Conservation (phyloP, 64 coral and sea anemone species). For the Montipora efflorescens region DNA sequence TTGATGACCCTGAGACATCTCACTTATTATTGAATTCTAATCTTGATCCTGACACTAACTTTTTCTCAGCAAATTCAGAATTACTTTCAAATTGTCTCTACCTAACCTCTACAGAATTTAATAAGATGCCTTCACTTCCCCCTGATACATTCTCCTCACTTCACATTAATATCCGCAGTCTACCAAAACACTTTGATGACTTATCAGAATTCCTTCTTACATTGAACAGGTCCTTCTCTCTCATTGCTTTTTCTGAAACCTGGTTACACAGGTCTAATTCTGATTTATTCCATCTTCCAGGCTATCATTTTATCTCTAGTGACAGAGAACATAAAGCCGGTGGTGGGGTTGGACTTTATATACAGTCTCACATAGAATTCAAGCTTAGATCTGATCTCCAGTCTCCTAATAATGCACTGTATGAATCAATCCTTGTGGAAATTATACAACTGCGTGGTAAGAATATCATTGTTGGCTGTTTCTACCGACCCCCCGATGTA, state of each 20-base stretch:
- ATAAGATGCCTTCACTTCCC: too few species aligned
- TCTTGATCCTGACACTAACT: constrained; percentile 60
- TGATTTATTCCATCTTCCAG: too few species aligned
- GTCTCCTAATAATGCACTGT: neutral
- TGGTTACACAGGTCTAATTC: too few species aligned
- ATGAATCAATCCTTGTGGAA: neutral
- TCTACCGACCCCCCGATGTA: neutral
- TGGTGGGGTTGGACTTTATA: neutral
- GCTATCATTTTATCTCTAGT: too few species aligned
- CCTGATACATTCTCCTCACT: neutral
- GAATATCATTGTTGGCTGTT: neutral
- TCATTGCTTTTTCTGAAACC: too few species aligned
- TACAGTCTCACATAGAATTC: neutral
- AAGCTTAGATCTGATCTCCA: constrained; percentile 6
- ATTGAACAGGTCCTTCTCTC: too few species aligned
- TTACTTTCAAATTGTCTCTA: neutral
- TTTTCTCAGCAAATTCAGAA: constrained; percentile 28
- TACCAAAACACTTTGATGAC: neutral
- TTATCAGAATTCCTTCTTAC: too few species aligned
- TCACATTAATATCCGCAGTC: neutral
- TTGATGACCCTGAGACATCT: constrained; percentile 55
- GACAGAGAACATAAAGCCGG: too few species aligned
- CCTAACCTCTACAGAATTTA: too few species aligned
- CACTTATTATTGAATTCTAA: constrained; percentile 66
- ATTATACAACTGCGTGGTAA: too few species aligned